Base-by-base conservation (phyloP, 2,888 invertebrate species). In the Philonicus albiceps region DNA sequence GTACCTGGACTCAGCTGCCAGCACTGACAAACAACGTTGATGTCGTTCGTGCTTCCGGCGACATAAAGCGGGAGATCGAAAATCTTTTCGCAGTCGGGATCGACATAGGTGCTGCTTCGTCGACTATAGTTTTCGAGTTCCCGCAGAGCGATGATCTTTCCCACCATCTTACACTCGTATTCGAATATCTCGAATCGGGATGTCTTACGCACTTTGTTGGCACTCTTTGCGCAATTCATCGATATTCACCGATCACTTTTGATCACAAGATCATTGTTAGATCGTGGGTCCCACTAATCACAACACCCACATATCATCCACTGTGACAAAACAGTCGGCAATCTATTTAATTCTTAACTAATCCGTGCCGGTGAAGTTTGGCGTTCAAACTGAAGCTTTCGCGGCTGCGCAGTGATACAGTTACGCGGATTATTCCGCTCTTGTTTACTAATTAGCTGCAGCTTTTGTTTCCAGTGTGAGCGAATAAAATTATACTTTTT, bases 51-150 rank as follows among this genome's bases (percentile, higher is more conserved):
- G 89, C 92, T 92, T 87, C 91, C 92, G 86, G 90, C 90, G 86
- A 92, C 91, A 87, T 91, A 92, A 3, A 91, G 89, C 83, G 92
- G 92, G 89, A 92, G 89, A 89, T 92, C 92, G 88, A 91, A 92
- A 89, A 92, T 92, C 88, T 92, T 92, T 86, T 92, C 92, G 88
- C 92, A 92, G 88, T 92, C 92, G 87, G 92, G 92, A 91, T 92
- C 92, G 85, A 92, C 92, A 88, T 92, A 92, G 89, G 91, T 90
- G 89, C 92, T 92, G 88, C 92, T 91, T 80, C 92, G 92, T 11
- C 92, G 91, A 88, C 92, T 92, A 86, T 91, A 91, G 88, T 90
- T 91, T 88, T 92, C 92, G 88, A 92, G 89, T 88, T 92, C 92
- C 88, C 91, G 91, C 87, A 92, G 89, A 87, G 90, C 90, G 89